phyloP scores from a whole-genome alignment of 1,140 invertebrate genomes.

The Cecropterus lyciades region DNA sequence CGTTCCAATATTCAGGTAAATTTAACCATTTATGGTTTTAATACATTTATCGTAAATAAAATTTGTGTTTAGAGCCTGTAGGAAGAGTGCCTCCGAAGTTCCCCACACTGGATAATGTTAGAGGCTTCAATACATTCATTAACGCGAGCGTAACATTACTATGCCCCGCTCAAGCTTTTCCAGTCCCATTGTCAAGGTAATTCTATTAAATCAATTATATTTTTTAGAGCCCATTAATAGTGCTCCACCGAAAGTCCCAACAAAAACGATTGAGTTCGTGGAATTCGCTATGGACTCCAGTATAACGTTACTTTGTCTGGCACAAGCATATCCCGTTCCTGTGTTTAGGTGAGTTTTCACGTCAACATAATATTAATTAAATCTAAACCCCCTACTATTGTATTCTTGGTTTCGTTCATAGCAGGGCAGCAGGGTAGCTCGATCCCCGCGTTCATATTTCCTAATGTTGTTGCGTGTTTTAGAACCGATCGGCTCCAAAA shows the following conservation, averaged over 20 bases:
- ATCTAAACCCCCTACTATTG: neutral
- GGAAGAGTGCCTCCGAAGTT: conserved; percentile 88
- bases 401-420: conserved; percentile 5
- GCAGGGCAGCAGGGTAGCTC: conserved; percentile 81
- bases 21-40: conserved; percentile 22
- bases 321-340: conserved; percentile 88
- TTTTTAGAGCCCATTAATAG: conserved; percentile 85
- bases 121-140: conserved; percentile 82
- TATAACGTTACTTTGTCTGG: conserved; percentile 87
- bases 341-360: conserved; percentile 85
- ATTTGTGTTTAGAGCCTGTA: conserved; percentile 78
- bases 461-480: conserved; percentile 55
- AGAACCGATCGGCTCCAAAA: conserved; percentile 83
- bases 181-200: conserved; percentile 87
- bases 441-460: conserved; percentile 85
- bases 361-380: conserved; percentile 21
- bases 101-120: conserved; percentile 87
- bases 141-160: conserved; percentile 84
- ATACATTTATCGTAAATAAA: conserved; percentile 37
- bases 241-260: conserved; percentile 85
- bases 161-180: conserved; percentile 88
- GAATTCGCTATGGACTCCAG: conserved; percentile 71
- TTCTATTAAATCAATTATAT: conserved; percentile 59
- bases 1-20: conserved; percentile 87
- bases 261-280: conserved; percentile 81